Evolutionary conservation across 2,797 vertebrate genomes (phyloP).

Genomic region (Sebastes trivittatus): DNA sequence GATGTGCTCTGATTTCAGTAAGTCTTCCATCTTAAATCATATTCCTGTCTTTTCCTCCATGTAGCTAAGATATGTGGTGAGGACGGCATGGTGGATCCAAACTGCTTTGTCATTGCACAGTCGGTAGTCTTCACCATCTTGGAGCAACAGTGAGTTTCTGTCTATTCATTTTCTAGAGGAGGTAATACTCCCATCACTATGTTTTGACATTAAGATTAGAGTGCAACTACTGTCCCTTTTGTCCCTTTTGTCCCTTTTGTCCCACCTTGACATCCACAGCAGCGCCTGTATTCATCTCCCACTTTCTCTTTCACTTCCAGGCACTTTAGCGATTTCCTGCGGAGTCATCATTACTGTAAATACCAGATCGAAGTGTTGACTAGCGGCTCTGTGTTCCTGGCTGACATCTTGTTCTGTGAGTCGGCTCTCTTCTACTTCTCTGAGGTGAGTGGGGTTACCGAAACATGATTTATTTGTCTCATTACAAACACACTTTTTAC

Average conservation of each 20-base stretch:
- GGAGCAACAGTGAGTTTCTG: constrained; percentile 93
- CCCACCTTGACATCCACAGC: background rate
- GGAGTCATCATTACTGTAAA: constrained; percentile 99
- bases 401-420: constrained; percentile 98
- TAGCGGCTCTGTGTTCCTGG: constrained; percentile 96
- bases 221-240: background rate
- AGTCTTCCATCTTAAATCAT: background rate
- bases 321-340: constrained; percentile 97
- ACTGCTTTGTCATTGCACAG: constrained; percentile 96
- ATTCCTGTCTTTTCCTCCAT: background rate
- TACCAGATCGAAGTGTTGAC: constrained; percentile 99
- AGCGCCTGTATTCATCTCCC: constrained; percentile 20
- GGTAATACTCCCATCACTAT: background rate
- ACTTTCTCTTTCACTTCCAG: constrained; percentile 76
- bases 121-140: constrained; percentile 89
- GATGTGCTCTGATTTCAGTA: background rate
- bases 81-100: constrained; percentile 97
- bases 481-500: background rate
- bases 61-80: constrained; percentile 98
- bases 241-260: background rate
- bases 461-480: background rate
- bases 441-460: constrained; percentile 85
- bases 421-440: constrained; percentile 99
- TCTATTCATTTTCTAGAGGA: background rate
- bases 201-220: constrained; percentile 17